A percentile compares a stretch with the other conserved stretches of the same genome.
Evolutionary conservation across 2,113 vertebrate species (phyloP).

Genomic region (Chrysochloris asiatica): DNA sequence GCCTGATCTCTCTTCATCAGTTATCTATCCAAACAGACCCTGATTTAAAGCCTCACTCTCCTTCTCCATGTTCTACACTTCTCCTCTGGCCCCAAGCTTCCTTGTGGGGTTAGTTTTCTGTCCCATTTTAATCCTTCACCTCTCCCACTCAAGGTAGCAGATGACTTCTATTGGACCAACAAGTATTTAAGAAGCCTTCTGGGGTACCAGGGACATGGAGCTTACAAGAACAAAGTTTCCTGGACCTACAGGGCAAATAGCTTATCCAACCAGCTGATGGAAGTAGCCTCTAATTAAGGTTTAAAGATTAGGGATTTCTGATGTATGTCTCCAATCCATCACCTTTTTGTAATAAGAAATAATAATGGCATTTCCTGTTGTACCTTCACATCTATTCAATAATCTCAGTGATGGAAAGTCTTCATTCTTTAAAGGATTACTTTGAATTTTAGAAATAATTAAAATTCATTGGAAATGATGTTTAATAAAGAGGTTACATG

Average conservation of each 20-base stretch:
- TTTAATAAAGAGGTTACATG: conserved; percentile 18
- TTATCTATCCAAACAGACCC: background rate
- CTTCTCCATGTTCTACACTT: background rate
- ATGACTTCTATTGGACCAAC: background rate
- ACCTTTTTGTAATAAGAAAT: background rate
- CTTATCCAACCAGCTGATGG: background rate
- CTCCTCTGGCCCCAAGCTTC: background rate
- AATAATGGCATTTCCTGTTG: background rate
- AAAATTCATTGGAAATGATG: conserved; percentile 23
- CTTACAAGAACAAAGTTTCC: background rate
- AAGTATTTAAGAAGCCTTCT: background rate
- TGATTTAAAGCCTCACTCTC: background rate
- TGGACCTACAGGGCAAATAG: background rate
- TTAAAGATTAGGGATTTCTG: too few relatives aligned
- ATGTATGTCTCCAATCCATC: background rate
- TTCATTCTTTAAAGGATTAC: conserved; percentile 13
- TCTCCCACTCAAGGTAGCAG: background rate
- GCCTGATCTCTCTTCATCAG: background rate
- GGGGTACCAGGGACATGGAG: background rate
- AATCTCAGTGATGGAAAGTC: background rate
- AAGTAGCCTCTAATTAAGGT: too few relatives aligned
- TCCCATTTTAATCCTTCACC: background rate
- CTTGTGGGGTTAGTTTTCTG: background rate
- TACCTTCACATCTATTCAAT: background rate
- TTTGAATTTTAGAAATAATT: conserved; percentile 32